Evolutionary conservation across 2,797 vertebrate species (phyloP), one percentile per base, ranked within the genome.

Genomic region (Chelon labrosus): DNA sequence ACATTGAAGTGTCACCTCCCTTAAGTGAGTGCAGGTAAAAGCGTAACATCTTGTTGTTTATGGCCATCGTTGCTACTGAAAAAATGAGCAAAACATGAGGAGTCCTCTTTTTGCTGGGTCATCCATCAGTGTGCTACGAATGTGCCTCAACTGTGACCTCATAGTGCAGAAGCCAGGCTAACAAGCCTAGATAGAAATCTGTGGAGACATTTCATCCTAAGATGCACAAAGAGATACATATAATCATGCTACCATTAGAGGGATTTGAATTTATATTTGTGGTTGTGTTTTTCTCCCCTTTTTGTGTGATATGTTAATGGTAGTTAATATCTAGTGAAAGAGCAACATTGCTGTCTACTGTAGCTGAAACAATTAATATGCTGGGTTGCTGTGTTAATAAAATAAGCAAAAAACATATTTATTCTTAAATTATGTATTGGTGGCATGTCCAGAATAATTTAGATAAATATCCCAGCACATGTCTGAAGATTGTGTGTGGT

Each of bases 111-210:
- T 60, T 72, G 25, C 49, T 35, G 35, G 66, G 12, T 75, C 68
- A 55, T 79, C 38, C 53, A 72, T 76, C 47, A 56, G 38, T 50
- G 59, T 20, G 13, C 47, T 3, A 13, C 20, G 5, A 60, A 71
- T 80, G 39, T n/a, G 14, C 11, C 60, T 84, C 25, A 62, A 22
- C 58, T 62, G n/a, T 68, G 71, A 75, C 64, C 44, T 52, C 31
- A 44, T 44, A 14, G 37, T 20, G 41, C 20, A 1, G 38, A 19
- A 20, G 1, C 20, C 25, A 47, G 50, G 38, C 20, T 68, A 55
- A 71, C 39, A 49, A 52, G 16, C 27, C 16, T 9, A 19, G 5
- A 51, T 25, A 38, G 64, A 59, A 57, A 65, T 70, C 31, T 0
- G 7, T 46, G 55, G 44, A 57, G 25, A 65, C 38, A 35, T 46